Conservation (phyloP, 2,888 invertebrate genomes). For the Pecten maximus region DNA sequence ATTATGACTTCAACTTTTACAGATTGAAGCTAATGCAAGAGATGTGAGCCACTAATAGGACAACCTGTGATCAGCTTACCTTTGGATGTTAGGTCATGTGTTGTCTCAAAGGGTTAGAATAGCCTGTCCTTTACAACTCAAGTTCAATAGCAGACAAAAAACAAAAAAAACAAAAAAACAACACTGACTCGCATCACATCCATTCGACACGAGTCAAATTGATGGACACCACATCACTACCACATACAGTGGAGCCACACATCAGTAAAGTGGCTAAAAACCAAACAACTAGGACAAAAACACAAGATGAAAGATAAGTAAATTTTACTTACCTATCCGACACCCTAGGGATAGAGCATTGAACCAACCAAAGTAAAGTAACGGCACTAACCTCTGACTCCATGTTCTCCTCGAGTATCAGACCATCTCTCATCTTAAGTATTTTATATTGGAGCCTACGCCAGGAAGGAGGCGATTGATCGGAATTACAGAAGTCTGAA, state of each 20-base stretch:
- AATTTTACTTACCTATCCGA: constrained; percentile 61
- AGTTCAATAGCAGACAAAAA: not conserved
- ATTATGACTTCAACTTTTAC: not conserved
- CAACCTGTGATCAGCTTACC: not conserved
- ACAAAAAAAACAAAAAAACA: not conserved
- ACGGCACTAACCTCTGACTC: constrained; percentile 72
- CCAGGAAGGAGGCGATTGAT: not conserved
- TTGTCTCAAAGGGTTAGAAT: not conserved
- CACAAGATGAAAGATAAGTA: constrained; percentile 37
- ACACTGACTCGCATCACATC: not conserved
- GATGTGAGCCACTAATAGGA: not conserved
- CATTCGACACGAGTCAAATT: too few species aligned
- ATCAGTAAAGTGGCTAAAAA: not conserved
- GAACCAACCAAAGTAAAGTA: constrained; percentile 66
- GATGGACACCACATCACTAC: not conserved
- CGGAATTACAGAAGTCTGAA: too few species aligned
- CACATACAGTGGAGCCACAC: not conserved
- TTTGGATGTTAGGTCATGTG: not conserved
- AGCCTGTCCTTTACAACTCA: not conserved
- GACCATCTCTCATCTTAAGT: not conserved
- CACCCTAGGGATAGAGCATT: constrained; percentile 54
- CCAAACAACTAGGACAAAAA: not conserved
- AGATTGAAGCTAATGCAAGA: not conserved
- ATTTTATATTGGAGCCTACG: not conserved
- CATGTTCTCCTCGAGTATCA: not conserved